Base-by-base conservation (phyloP, 2,797 vertebrate genomes). In the Peromyscus attwateri region DNA sequence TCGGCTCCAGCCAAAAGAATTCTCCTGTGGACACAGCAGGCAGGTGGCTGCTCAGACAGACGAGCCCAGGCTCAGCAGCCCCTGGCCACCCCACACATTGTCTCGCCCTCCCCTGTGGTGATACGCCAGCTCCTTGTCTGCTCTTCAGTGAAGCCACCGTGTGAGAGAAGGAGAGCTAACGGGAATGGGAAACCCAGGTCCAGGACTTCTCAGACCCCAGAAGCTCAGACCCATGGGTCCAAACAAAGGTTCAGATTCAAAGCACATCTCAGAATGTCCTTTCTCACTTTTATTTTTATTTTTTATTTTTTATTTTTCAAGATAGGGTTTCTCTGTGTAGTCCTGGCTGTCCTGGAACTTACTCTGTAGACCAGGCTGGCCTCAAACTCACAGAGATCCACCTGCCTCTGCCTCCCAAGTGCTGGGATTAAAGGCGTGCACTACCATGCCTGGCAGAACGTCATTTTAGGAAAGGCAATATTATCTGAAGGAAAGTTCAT, bases 1-100 rank as follows among this genome's bases (percentile, higher is more conserved):
- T 98, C 1, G 99, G 99, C 95, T 99, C 99, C 98, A 99, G 95
- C 99, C 99, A 99, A 97, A 99, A 99, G 98, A 99, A 99, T 31
- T 99, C 98, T 94, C 99, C 99, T 99, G 95, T 12, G 76, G 70
- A 93, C 6, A 92, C 49, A 98, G 92, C 0, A 31, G 90, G 71
- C 46, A 89, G 76, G 68, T 73, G 64, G 55, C 71, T 92, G 81
- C 68, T 97, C 87, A 92, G 92, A 90, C 64, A 94, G 71, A 66
- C 0, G 1, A 25, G 34, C 43, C 8, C 57, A 89, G 80, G 16
- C 37, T n/a, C 0, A 0, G 83, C 12, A 87, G 79, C 17, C 79
- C 49, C 46, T 55, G 52, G 37, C n/a, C 60, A 43, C 23, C 55
- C 62, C 29, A 34, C 19, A 40, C 55, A 13, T 17, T 52, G 43